Evolutionary conservation across 2,888 invertebrate genomes (phyloP), one percentile per base, ranked within the genome.

Genomic region (Drosophila formosana): DNA sequence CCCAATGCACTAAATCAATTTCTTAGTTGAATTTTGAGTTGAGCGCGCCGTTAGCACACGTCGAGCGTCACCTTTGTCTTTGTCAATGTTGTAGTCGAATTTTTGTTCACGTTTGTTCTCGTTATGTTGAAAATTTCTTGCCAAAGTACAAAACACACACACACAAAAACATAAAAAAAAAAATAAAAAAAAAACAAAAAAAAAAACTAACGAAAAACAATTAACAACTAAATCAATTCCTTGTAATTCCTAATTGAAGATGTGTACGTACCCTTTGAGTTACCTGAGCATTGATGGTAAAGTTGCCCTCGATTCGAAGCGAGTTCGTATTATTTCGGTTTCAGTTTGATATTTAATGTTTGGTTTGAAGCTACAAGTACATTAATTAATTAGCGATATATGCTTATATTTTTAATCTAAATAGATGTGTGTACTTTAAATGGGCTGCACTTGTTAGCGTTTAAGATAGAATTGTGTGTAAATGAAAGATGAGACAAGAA

Each of bases 61-160:
- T 11, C 30, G 37, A 41, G 57, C 74, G 77, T 75, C 75, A 73
- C 58, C 70, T 82, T 78, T 70, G 56, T 80, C 78, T 79, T 80
- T 79, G 79, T 77, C 80, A 81, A 82, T 84, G 88, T 85, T 85
- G 88, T 85, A 85, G 85, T 88, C 73, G 85, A 85, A 85, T 85
- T 84, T 88, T 82, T 84, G 83, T 84, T 84, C 88, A 84, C 88
- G 88, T 84, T 88, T 85, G 88, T 88, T 85, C 88, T 85, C 87
- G 88, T 88, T 85, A 81, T 72, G 88, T 85, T 85, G 62, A 43
- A 70, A 84, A 77, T 81, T 87, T 86, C 89, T 78, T 78, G 89
- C 87, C 86, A 86, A 88, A 86, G 86, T 86, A 86, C 86, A 86
- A 86, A 80, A 69, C 56, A 50, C 49, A 57, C 52, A 43, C 28